Conservation (phyloP, 1,140 invertebrate genomes). For the Drosophila sechellia region DNA sequence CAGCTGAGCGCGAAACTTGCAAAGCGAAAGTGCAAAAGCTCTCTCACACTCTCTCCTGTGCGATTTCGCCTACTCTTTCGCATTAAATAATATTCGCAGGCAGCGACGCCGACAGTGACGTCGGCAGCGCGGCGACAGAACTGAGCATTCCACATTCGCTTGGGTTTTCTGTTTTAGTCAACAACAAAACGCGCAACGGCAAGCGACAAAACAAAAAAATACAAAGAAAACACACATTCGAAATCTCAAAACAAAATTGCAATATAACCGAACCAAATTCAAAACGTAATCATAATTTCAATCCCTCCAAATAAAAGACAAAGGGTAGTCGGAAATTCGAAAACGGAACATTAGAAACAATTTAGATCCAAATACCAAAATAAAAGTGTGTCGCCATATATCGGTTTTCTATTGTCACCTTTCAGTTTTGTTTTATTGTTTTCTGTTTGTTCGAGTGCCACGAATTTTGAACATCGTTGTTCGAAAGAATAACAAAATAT, state of each 20-base stretch:
- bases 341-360: constrained; percentile 1
- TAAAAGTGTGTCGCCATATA: constrained; percentile 32
- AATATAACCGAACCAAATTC: constrained; percentile 4
- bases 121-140: constrained; percentile 27
- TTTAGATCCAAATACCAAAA: constrained; percentile 9
- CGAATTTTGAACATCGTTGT: constrained; percentile 44
- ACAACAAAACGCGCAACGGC: constrained; percentile 64
- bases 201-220: constrained; percentile 31
- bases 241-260: constrained; percentile 6
- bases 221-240: constrained; percentile 1
- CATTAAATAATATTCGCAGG: constrained; percentile 75
- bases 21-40: constrained; percentile 52
- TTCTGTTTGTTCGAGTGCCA: constrained; percentile 42
- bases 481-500: constrained; percentile 30
- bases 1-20: constrained; percentile 35
- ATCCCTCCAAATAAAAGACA: constrained; percentile 1
- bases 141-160: constrained; percentile 65
- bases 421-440: constrained; percentile 15
- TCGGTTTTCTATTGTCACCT: constrained; percentile 16
- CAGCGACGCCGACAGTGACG: constrained; percentile 18
- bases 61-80: constrained; percentile 33
- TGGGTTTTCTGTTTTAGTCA: constrained; percentile 67
- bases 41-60: not conserved
- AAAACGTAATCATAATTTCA: not conserved
- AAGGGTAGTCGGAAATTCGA: not conserved